Base-by-base conservation (phyloP, 2,888 invertebrate species). In the Willowsia nigromaculata region DNA sequence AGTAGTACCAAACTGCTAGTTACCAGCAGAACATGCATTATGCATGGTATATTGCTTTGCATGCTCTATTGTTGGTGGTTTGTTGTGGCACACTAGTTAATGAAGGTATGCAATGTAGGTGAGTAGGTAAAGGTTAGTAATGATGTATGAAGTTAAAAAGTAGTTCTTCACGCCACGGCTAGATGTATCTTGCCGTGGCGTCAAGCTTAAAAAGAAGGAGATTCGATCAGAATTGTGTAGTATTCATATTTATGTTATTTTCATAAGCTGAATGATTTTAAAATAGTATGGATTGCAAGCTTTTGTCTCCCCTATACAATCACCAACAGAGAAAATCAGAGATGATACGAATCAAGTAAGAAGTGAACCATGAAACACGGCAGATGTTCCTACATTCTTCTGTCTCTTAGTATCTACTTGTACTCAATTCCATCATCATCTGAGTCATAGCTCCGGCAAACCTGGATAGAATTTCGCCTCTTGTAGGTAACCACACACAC, bases 151-250 rank as follows among this genome's bases (percentile, higher is more conserved):
- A 13, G 43, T 76, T 76, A 11, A 22, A n/a, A 37, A 37, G 37
- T 6, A 76, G 74, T 78, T 78, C 78, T 13, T 30, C n/a, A 13
- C 30, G 33, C n/a, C 30, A 6, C 78, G 6, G 13, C 78, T 78
- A 78, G 78, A 78, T 78, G 78, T 53, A 37, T 33, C 33, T 78
- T 22, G 76, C 76, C 37, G 9, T 37, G 37, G 9, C 37, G 37
- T 9, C n/a, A n/a, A n/a, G n/a, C n/a, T n/a, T n/a, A n/a, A n/a
- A n/a, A n/a, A n/a, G n/a, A n/a, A n/a, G n/a, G n/a, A n/a, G n/a
- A n/a, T n/a, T n/a, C n/a, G n/a, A n/a, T n/a, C n/a, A n/a, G n/a
- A n/a, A n/a, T n/a, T n/a, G n/a, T n/a, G n/a, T n/a, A n/a, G n/a
- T n/a, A n/a, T n/a, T n/a, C n/a, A n/a, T n/a, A n/a, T n/a, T n/a